Evolutionary conservation across 2,797 vertebrate genomes (phyloP), one percentile per base, ranked within the genome.

Genomic region (Anabacerthia variegaticeps): DNA sequence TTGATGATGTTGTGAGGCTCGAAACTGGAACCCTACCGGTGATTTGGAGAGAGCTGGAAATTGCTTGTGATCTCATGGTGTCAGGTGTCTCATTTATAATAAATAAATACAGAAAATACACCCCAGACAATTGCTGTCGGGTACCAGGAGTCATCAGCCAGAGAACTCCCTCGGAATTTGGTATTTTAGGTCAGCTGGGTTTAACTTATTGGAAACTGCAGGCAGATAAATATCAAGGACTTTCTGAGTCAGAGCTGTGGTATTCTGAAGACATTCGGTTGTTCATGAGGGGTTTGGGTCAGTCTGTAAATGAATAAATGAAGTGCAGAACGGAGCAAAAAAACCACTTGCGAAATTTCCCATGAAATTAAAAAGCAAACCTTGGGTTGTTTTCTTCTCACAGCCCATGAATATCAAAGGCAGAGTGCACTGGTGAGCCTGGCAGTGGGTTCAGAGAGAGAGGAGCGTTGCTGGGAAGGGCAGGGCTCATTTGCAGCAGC

Each of bases 31-130:
- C 73, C 77, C 56, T 61, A 44, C n/a, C 0, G n/a, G 51, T 95
- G 93, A 95, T 92, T 89, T 93, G 88, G 88, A 93, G 89, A 89
- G 69, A 82, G 81, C 62, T 94, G 89, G 91, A 96, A 95, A 97
- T 96, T 95, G 91, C 93, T 95, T 86, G 59, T 92, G 94, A 94
- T 86, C 93, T 96, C 81, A 74, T 46, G 56, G 91, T 91, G 88
- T 95, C 85, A 92, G 91, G 83, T 92, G 93, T 85, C 76, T 96
- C 94, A 82, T 94, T 95, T 92, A 66, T 69, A 84, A 95, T 89
- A 96, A 96, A 93, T 93, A 96, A 88, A 93, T 76, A 75, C 37
- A 48, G 73, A 78, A 94, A 96, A 80, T 54, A 76, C 61, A 80
- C 71, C 88, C 85, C 79, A 74, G 82, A 90, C 71, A 27, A 88